These are phyloP conservation scores for Rhopalosiphum nymphaeae DNA, from an alignment of 2,888 invertebrate species.

Conservation along the genomic window DNA sequence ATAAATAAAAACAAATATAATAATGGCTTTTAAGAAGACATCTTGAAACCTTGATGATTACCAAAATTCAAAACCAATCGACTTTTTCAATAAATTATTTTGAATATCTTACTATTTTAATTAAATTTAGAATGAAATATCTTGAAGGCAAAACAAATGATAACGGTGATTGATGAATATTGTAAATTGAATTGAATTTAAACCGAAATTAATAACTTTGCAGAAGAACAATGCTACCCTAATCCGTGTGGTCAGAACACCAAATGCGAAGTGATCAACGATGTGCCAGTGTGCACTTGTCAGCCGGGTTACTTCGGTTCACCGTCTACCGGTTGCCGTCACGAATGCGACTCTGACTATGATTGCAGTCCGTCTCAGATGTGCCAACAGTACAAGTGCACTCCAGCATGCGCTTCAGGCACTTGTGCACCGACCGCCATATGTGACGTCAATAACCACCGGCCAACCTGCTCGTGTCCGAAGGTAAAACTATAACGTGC, in stretches of 20 bases:
- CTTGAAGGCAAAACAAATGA: neutral
- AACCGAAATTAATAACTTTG: conserved; percentile 66
- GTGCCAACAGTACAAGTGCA: conserved; percentile 82
- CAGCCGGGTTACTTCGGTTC: conserved; percentile 82
- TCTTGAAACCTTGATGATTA: neutral
- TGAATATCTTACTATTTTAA: neutral
- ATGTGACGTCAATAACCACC: conserved; percentile 82
- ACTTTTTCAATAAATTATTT: neutral
- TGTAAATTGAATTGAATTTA: neutral
- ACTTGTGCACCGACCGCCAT: conserved; percentile 85
- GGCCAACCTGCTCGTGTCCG: conserved; percentile 84
- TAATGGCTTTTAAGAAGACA: neutral
- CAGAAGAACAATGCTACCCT: conserved; percentile 87
- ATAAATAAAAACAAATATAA: neutral
- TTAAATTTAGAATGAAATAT: neutral
- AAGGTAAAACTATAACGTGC: conserved; percentile 73
- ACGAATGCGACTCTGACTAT: conserved; percentile 84
- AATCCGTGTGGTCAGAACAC: conserved; percentile 87
- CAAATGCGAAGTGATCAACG: conserved; percentile 82
- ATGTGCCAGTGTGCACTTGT: conserved; percentile 84
- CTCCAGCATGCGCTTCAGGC: conserved; percentile 77
- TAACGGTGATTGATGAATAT: neutral
- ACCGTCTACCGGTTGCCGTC: conserved; percentile 82
- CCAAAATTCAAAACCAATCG: neutral
- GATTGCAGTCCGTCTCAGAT: conserved; percentile 81